Conservation (phyloP, 2,113 vertebrate species). For the Mastomys natalensis region DNA sequence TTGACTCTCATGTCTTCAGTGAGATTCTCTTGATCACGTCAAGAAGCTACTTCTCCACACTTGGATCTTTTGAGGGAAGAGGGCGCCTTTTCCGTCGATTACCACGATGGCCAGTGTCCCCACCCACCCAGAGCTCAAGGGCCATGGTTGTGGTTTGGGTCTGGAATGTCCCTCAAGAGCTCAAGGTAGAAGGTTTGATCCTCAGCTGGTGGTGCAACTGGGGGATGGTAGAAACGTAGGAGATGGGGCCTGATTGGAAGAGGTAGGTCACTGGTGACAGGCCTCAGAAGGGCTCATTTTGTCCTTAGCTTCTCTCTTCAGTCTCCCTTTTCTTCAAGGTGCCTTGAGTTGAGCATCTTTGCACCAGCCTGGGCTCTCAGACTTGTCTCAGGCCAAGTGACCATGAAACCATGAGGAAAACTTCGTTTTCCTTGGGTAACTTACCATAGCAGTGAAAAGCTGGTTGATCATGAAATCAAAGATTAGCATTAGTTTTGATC, state of each 20-base stretch:
- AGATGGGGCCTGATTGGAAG: not conserved
- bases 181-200: not conserved
- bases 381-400: not conserved
- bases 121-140: not conserved
- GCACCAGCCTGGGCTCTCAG: not conserved
- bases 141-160: not conserved
- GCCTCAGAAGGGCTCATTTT: not conserved
- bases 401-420: not conserved
- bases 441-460: not conserved
- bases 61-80: not conserved
- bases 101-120: not conserved
- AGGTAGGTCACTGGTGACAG: not conserved
- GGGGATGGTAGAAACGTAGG: not conserved
- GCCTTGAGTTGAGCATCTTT: not conserved
- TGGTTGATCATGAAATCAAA: not conserved
- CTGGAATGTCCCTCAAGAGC: not conserved
- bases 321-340: not conserved
- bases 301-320: not conserved
- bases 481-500: not conserved
- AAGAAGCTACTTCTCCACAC: not conserved
- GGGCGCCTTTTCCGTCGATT: not conserved
- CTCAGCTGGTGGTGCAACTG: not conserved
- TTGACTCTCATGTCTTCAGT: not conserved
- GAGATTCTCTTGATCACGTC: not conserved
- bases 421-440: not conserved